Conservation (phyloP, 2,113 vertebrate species). For the Brachyhypopomus occidentalis region DNA sequence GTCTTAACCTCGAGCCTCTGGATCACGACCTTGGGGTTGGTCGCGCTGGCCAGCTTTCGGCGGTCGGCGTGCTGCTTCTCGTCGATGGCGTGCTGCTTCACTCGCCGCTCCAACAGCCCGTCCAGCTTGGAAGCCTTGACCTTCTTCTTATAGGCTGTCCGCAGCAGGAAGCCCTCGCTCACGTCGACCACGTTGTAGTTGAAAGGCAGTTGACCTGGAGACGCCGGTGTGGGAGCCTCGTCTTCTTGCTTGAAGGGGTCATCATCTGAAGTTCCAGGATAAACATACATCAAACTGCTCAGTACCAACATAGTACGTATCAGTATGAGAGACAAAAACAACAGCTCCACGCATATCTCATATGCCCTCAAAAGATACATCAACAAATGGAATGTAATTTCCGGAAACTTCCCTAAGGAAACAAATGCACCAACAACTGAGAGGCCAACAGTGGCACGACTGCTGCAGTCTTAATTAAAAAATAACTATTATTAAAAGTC, state of each 20-base stretch:
- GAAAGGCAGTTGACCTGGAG: conserved; percentile 53
- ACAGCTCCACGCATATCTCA: no score
- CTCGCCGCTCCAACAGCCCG: conserved; percentile 88
- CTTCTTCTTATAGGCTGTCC: conserved; percentile 94
- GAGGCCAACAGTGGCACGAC: no score
- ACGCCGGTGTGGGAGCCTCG: conserved; percentile 36
- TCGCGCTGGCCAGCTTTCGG: conserved; percentile 76
- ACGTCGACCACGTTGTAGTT: conserved; percentile 92
- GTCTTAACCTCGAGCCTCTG: conserved; percentile 59
- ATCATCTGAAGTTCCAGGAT: conserved; percentile 23
- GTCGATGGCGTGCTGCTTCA: conserved; percentile 93
- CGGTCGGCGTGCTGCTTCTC: conserved; percentile 90
- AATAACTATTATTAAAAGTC: no score
- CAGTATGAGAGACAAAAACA: no score
- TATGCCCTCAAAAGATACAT: no score
- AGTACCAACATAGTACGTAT: no score
- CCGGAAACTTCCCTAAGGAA: no score
- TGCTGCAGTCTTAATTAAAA: no score
- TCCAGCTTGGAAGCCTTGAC: conserved; percentile 91
- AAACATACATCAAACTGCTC: no score
- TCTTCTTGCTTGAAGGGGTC: conserved; percentile 62
- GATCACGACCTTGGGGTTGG: conserved; percentile 47
- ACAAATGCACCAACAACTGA: no score
- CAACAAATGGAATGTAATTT: no score
- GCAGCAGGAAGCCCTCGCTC: conserved; percentile 92